These are phyloP conservation scores for Drosophila tanythrix DNA, from an alignment of 2,888 invertebrate species.

Conservation along the genomic window DNA sequence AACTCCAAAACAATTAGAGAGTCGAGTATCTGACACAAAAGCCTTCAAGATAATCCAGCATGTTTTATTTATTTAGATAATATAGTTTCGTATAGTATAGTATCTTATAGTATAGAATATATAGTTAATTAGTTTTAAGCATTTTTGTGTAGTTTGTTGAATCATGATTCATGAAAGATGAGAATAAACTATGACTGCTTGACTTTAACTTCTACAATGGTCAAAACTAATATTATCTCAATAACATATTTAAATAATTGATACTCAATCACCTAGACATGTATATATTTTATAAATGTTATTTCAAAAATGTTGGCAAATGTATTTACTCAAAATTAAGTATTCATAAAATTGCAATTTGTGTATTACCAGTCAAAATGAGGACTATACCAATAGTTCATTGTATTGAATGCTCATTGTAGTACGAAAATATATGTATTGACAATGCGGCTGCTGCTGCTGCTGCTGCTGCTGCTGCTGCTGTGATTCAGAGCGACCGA, in stretches of 20 bases:
- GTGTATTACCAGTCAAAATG: background rate
- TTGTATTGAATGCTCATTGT: slow-evolving; percentile 1
- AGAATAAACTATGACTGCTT: background rate
- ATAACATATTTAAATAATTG: background rate
- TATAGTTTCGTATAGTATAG: background rate
- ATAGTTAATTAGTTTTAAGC: background rate
- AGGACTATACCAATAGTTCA: background rate
- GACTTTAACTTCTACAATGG: background rate
- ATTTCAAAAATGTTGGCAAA: background rate
- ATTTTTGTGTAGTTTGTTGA: background rate
- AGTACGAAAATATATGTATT: background rate
- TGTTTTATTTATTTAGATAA: background rate
- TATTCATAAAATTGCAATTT: background rate
- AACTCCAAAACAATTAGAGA: background rate
- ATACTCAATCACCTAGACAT: background rate
- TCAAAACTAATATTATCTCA: background rate
- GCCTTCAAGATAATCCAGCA: background rate
- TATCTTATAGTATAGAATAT: background rate
- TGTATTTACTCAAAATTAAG: background rate
- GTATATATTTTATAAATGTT: background rate
- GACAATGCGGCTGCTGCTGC: background rate
- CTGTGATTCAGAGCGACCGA: slow-evolving; percentile 23
- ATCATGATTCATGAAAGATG: too few species aligned
- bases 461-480: slow-evolving; percentile 2
- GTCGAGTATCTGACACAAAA: background rate